Evolutionary conservation across 2,888 invertebrate species (phyloP), one percentile per base, ranked within the genome.

Genomic region (Agrypnus murinus): DNA sequence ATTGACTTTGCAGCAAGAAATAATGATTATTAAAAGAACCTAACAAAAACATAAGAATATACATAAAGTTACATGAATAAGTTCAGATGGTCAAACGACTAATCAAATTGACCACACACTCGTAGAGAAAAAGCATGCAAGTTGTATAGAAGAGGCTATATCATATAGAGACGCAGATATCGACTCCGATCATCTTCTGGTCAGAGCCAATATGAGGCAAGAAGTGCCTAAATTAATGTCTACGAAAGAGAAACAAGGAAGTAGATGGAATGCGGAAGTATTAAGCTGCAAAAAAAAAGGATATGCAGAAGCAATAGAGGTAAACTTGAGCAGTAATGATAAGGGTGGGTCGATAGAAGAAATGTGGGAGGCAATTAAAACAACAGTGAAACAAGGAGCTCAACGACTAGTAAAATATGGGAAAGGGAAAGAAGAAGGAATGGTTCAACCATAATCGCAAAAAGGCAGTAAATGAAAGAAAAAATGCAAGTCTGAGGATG

Each of bases 81-180:
- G n/a, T n/a, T 58, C 9, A 25, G 72, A 57, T 48, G 65, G 12
- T 55, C 15, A 34, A 58, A 34, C 25, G 46, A 40, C 8, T 5
- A 68, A 71, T 57, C 65, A 73, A 45, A 66, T 71, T 43, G 71
- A 73, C 46, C 71, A 71, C 31, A 38, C 68, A n/a, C n/a, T n/a
- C n/a, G n/a, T n/a, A n/a, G n/a, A n/a, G n/a, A n/a, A n/a, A n/a
- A n/a, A n/a, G n/a, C 55, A 65, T 17, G 32, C 32, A 14, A 19
- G 31, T 15, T 19, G 32, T 14, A 55, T 72, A 45, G 50, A 65
- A 65, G 64, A 72, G 3, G 40, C 40, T 10, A 50, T 62, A 65
- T 65, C 65, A 15, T 62, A 58, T 19, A 74, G 70, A 60, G 71
- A 62, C 19, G 45, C 66, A n/a, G 69, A 70, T 31, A 43, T 65